These are phyloP conservation scores for Arvicanthis niloticus DNA, from an alignment of 2,113 vertebrate species.

Conservation along the genomic window DNA sequence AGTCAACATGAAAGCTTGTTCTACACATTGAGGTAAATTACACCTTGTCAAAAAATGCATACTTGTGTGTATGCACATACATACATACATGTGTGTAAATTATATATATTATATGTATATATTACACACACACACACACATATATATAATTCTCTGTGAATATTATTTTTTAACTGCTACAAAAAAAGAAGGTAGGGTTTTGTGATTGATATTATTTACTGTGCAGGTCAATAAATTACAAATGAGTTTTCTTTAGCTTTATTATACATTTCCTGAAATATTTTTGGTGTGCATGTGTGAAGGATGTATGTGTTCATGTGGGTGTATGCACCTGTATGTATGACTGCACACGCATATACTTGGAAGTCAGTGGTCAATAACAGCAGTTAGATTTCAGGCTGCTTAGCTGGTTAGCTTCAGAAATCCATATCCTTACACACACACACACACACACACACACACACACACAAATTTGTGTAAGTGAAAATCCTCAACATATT, in stretches of 20 bases:
- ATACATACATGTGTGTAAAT: neutral
- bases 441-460: too few species aligned
- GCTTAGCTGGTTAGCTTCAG: neutral
- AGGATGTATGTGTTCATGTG: neutral
- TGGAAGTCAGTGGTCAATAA: neutral
- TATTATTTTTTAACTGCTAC: neutral
- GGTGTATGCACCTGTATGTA: neutral
- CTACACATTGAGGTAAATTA: neutral
- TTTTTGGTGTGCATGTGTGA: neutral
- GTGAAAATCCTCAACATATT: neutral
- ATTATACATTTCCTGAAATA: neutral
- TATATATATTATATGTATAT: neutral
- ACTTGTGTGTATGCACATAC: neutral
- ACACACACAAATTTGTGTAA: neutral
- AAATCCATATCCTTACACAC: too few species aligned
- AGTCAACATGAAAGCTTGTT: neutral
- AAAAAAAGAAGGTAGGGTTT: neutral
- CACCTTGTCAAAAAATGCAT: neutral
- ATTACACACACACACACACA: too few species aligned
- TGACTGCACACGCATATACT: too few species aligned
- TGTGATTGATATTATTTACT: neutral
- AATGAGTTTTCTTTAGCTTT: neutral
- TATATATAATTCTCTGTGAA: neutral
- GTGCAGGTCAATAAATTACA: neutral
- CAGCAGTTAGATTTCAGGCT: neutral